Evolutionary conservation across 1,140 invertebrate species (phyloP).

Genomic region (Maniola jurtina): DNA sequence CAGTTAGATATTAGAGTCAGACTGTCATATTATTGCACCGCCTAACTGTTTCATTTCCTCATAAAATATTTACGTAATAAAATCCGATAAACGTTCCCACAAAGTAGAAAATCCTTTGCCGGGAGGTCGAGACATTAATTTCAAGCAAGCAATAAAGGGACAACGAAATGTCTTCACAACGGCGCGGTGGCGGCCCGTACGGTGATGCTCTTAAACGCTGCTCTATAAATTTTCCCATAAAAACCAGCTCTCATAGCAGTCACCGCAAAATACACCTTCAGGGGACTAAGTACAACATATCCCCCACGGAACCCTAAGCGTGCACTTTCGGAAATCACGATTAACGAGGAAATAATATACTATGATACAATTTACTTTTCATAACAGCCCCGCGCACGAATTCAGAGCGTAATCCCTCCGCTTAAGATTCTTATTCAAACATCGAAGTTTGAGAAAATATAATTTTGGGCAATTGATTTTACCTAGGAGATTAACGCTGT

Average conservation of each 20-base stretch:
- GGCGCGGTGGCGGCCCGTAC: conserved; percentile 41
- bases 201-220: conserved; percentile 61
- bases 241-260: conserved; percentile 43
- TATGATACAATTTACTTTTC: conserved; percentile 66
- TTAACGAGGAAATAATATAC: conserved; percentile 58
- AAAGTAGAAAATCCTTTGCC: conserved; percentile 68
- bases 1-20: background rate
- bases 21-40: conserved; percentile 21
- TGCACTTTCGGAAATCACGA: conserved; percentile 54
- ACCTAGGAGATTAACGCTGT: conserved; percentile 64
- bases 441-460: conserved; percentile 42
- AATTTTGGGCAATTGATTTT: conserved; percentile 77
- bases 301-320: conserved; percentile 27
- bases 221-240: conserved; percentile 74
- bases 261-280: conserved; percentile 57
- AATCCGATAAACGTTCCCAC: conserved; percentile 68
- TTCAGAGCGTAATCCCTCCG: conserved; percentile 47
- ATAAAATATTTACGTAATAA: conserved; percentile 72
- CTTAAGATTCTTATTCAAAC: conserved; percentile 38
- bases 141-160: conserved; percentile 75
- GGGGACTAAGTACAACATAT: conserved; percentile 42
- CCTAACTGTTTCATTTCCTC: conserved; percentile 48
- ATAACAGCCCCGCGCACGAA: conserved; percentile 37
- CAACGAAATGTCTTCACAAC: conserved; percentile 65
- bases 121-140: conserved; percentile 74